Evolutionary conservation across 2,113 vertebrate genomes (phyloP), one percentile per base, ranked within the genome.

Genomic region (Syngnathoides biaculeatus): DNA sequence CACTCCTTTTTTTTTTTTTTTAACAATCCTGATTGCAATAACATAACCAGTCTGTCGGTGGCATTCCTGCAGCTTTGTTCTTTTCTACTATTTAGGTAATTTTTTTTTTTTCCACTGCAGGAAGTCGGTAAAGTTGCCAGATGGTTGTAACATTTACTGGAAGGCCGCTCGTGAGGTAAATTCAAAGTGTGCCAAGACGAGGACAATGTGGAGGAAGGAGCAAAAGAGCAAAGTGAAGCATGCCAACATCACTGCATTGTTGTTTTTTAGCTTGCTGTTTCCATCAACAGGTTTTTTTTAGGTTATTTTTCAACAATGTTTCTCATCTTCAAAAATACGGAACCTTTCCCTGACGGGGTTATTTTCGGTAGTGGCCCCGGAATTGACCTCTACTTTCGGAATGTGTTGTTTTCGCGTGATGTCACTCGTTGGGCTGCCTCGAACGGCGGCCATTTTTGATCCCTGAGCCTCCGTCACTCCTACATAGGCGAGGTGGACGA

Each of bases 81-180:
- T 57, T 27, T 55, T 60, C 35, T 47, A 50, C 35, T n/a, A 39
- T 17, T 65, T 64, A 59, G 53, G 35, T 50, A 47, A 52, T 26
- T 38, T n/a, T n/a, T n/a, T n/a, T n/a, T n/a, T n/a, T n/a, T 3
- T 60, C n/a, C 59, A 59, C 43, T n/a, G 65, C 24, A 71, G 64
- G 52, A 50, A 43, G 39, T 43, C 39, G 15, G 39, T 24, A n/a
- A 24, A 62, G 60, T 62, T 62, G 60, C 60, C 60, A 62, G 60
- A 62, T 43, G 60, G 60, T 22, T 43, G 11, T 43, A 43, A 26
- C 60, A 62, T 62, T 62, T 62, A 62, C 60, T 43, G 60, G 60
- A 62, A 62, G 60, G 22, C 39, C 40, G 39, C 39, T 62, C 9
- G 59, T 62, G 59, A 62, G 39, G 60, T 62, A 62, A 62, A 62